A percentile compares a stretch with the other conserved stretches of the same genome.
These are phyloP conservation scores for Ianthella basta DNA, from an alignment of 37 sponge, comb jelly and placozoan genomes.

Conservation along the genomic window DNA sequence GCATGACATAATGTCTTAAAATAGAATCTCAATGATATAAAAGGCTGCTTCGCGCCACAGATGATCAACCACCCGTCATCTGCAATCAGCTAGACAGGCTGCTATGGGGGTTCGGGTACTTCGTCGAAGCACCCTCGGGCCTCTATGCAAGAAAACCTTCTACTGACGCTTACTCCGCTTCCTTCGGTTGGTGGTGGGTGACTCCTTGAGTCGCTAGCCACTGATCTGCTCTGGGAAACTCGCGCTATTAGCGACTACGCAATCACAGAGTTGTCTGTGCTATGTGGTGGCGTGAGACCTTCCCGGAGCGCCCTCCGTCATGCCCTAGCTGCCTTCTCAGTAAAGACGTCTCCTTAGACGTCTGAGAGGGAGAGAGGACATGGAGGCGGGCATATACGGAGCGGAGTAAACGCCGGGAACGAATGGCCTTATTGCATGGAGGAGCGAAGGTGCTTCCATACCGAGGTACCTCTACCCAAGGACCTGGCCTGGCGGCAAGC, in stretches of 20 bases:
- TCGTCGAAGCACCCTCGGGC: slow-evolving; percentile 27
- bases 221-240: slow-evolving; percentile 47
- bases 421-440: too few species aligned
- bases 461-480: too few species aligned
- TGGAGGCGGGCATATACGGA: neutral
- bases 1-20: neutral
- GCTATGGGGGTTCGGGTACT: slow-evolving; percentile 31
- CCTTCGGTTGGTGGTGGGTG: slow-evolving; percentile 34
- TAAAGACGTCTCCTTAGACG: neutral
- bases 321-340: neutral
- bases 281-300: slow-evolving; percentile 67
- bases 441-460: too few species aligned
- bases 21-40: too few species aligned
- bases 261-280: slow-evolving; percentile 59
- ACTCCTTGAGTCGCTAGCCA: neutral
- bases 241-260: slow-evolving; percentile 75
- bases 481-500: too few species aligned
- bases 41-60: too few species aligned
- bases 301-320: slow-evolving; percentile 58
- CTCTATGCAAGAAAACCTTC: slow-evolving; percentile 18
- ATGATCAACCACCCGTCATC: neutral
- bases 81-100: neutral
- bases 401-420: slow-evolving; percentile 15
- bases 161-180: slow-evolving; percentile 76
- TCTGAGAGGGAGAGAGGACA: neutral